phyloP scores from a whole-genome alignment of 2,113 vertebrate species.

The Periophthalmodon schlosseri region DNA sequence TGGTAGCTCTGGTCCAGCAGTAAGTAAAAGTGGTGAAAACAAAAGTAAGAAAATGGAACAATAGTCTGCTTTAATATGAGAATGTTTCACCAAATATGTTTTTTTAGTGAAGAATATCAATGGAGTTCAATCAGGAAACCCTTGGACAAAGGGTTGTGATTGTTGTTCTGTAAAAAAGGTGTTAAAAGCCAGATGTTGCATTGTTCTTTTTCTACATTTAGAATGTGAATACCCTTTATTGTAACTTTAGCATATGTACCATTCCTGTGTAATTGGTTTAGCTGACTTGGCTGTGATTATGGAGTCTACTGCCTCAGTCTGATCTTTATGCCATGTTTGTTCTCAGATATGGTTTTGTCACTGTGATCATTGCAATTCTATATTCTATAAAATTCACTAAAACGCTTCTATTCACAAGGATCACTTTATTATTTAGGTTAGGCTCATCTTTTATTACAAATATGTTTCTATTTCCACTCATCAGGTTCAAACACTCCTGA shows the following conservation, averaged over 20 bases:
- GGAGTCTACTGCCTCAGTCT: no score
- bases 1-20: not conserved
- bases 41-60: not conserved
- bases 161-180: not conserved
- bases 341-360: not conserved
- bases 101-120: not conserved
- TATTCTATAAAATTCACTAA: conserved; percentile 8
- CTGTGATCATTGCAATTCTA: not conserved
- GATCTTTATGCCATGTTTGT: not conserved
- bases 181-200: not conserved
- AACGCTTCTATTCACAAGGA: conserved; percentile 56
- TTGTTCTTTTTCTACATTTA: not conserved
- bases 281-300: no score
- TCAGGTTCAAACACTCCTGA: conserved; percentile 30
- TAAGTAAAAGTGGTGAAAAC: not conserved
- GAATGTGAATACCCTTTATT: no score
- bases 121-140: not conserved
- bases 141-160: not conserved
- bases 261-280: no score
- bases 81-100: not conserved
- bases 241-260: no score
- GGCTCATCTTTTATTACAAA: conserved; percentile 51
- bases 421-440: conserved; percentile 62
- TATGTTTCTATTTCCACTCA: conserved; percentile 39
- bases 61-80: not conserved